Base-by-base conservation (phyloP, 2,113 vertebrate genomes). In the Actenoides hombroni region DNA sequence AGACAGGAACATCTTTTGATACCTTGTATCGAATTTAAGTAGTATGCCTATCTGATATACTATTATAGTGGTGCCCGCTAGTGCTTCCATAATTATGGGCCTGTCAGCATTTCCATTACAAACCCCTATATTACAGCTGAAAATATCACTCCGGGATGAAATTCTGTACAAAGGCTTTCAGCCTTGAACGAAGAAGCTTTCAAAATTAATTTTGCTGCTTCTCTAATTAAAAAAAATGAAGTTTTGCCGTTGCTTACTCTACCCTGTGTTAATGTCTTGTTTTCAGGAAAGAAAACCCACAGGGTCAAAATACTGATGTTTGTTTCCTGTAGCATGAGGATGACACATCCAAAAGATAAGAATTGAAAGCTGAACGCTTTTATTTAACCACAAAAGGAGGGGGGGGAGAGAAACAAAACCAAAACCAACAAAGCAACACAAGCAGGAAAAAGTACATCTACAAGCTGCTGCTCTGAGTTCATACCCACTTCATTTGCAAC, bases 111-210 rank as follows among this genome's bases (percentile, higher is more conserved):
- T 96, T 95, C 83, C 93, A 88, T 90, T 93, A 33, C 59, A 95
- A 94, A 94, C 86, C 83, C 95, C 95, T 88, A 96, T 96, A 96
- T 94, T 96, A 88, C 83, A 89, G 95, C 92, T 90, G 86, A 56
- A 96, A 96, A 97, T 94, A 84, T 88, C 96, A 96, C 92, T 97
- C 95, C 80, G 86, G 76, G 95, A 95, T 90, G 94, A 95, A 94
- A 90, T 92, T 88, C 88, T 68, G 60, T 84, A 73, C 80, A 95
- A 88, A 94, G 54, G 64, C 69, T 96, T 94, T 95, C 80, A 86
- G 90, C 88, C 83, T 75, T 42, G 64, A 93, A 88, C 2, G 35
- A 71, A 90, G 83, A 59, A 86, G 90, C 73, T 89, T 92, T 94
- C 90, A 64, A 83, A 96, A 93, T 90, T 75, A 78, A 60, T 91